Conservation (phyloP, 2,113 vertebrate species). For the Ophthalmotilapia sp. region DNA sequence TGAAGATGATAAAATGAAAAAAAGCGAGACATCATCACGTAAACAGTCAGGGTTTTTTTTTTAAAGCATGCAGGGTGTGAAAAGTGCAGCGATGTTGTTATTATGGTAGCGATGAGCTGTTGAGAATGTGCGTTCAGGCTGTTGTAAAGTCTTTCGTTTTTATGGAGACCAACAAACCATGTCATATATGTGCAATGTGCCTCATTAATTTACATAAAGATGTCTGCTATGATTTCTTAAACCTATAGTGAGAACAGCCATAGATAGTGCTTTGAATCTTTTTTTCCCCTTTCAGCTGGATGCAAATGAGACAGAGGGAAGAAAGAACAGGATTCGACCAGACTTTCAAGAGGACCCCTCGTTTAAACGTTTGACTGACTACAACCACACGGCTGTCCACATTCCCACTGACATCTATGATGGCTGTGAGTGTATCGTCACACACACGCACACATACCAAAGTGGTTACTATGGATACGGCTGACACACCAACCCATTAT, state of each 20-base stretch:
- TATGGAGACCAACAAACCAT: not conserved
- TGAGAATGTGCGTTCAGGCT: not conserved
- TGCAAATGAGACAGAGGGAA: slow-evolving; percentile 85
- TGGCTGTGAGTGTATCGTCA: slow-evolving; percentile 85
- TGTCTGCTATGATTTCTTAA: not conserved
- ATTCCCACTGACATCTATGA: slow-evolving; percentile 98
- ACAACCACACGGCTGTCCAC: slow-evolving; percentile 93
- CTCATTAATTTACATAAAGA: not conserved
- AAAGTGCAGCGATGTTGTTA: not conserved
- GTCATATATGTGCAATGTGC: not conserved
- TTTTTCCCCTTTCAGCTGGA: slow-evolving; percentile 73
- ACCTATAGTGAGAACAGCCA: not conserved
- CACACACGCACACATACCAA: not conserved
- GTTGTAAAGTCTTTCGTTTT: not conserved
- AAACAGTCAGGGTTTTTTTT: not conserved
- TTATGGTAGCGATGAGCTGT: not conserved
- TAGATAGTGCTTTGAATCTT: not conserved
- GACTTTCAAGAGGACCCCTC: slow-evolving; percentile 87
- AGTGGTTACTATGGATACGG: slow-evolving; percentile 47
- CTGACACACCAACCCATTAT: slow-evolving; percentile 31
- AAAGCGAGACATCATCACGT: not conserved
- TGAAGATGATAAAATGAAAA: not conserved
- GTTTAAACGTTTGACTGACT: slow-evolving; percentile 85
- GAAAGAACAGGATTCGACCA: slow-evolving; percentile 81
- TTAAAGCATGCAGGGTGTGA: not conserved